These are phyloP conservation scores for Lordiphosa fenestrarum DNA, from an alignment of 2,888 invertebrate species.

Conservation along the genomic window DNA sequence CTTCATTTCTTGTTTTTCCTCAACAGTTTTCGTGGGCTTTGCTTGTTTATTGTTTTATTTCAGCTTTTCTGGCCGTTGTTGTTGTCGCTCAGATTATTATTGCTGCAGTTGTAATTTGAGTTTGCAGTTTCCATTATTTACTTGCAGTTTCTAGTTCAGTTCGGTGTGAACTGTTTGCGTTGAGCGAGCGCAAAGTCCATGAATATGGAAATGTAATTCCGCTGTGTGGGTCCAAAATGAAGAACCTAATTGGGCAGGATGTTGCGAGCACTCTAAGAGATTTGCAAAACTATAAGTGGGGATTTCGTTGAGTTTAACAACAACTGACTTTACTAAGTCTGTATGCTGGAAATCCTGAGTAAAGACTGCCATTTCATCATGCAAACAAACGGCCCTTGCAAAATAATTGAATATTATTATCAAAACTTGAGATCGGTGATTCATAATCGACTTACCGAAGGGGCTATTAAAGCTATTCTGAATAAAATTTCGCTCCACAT, in stretches of 20 bases:
- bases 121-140: constrained; percentile 62
- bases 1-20: constrained; percentile 21
- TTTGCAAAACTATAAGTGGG: no score
- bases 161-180: constrained; percentile 48
- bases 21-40: constrained; percentile 45
- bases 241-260: neutral
- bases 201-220: constrained; percentile 23
- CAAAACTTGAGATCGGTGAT: no score
- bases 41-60: constrained; percentile 60
- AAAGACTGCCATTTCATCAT: no score
- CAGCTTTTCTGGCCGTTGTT: constrained; percentile 26
- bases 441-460: no score
- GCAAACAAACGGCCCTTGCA: no score
- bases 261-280: neutral
- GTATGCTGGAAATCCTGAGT: no score
- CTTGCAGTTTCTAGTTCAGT: constrained; percentile 66
- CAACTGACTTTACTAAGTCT: no score
- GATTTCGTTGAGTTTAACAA: no score
- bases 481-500: no score
- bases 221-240: constrained; percentile 8
- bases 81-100: constrained; percentile 13
- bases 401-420: no score
- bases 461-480: no score
- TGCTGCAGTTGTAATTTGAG: constrained; percentile 40
- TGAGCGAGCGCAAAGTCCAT: constrained; percentile 7